Conservation (phyloP, 2,797 vertebrate species). For the Lerista edwardsae region DNA sequence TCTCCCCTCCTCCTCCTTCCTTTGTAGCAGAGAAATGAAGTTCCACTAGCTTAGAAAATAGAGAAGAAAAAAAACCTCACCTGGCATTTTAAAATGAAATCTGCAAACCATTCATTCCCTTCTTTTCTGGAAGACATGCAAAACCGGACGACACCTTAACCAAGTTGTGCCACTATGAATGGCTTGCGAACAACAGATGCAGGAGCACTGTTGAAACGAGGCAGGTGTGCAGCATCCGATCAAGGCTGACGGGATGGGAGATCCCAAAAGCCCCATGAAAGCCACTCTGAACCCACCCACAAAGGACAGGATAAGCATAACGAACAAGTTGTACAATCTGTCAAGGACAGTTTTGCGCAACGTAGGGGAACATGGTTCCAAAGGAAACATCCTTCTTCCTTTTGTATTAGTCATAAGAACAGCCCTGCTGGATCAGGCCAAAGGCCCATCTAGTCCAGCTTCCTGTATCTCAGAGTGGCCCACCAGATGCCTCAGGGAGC, state of each 20-base stretch:
- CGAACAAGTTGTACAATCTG: too few species aligned
- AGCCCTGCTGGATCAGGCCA: too few species aligned
- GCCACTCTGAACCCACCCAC: not conserved
- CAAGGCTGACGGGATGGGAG: not conserved
- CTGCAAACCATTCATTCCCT: not conserved
- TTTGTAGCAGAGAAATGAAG: slow-evolving; percentile 24
- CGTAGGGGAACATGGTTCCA: not conserved
- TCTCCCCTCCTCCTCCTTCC: not conserved
- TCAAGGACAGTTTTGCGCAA: not conserved
- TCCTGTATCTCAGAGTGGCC: too few species aligned
- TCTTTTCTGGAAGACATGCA: not conserved
- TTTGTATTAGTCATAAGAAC: too few species aligned
- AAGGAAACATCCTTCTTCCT: not conserved
- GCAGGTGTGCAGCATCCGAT: not conserved
- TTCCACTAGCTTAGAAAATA: not conserved
- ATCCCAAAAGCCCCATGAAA: not conserved
- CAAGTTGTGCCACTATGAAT: not conserved
- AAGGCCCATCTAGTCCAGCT: too few species aligned
- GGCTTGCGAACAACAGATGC: not conserved
- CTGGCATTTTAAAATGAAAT: not conserved
- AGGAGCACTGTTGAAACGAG: not conserved
- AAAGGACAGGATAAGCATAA: not conserved
- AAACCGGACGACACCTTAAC: not conserved
- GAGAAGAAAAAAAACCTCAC: not conserved
- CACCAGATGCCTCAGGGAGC: too few species aligned